These are phyloP conservation scores for Panthera uncia DNA, from an alignment of 2,113 vertebrate species.

Conservation along the genomic window DNA sequence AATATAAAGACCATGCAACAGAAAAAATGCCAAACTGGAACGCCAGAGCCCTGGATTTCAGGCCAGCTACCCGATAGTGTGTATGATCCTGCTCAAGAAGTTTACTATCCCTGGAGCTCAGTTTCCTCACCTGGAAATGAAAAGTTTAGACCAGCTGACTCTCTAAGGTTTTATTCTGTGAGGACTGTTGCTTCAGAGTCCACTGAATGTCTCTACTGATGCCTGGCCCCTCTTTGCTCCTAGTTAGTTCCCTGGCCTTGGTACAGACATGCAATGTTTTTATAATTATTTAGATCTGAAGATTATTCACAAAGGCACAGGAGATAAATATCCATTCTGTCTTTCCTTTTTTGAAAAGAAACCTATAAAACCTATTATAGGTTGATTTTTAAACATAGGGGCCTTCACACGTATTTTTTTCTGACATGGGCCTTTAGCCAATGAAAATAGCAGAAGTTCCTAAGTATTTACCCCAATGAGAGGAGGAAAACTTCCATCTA, in stretches of 20 bases:
- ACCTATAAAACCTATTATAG: not conserved
- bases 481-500: not conserved
- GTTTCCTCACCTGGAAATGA: not conserved
- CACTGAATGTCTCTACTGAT: not conserved
- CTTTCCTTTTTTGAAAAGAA: not conserved
- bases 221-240: not conserved
- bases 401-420: not conserved
- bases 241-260: not conserved
- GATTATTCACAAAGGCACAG: not conserved
- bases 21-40: not conserved
- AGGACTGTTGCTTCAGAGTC: not conserved
- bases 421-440: not conserved
- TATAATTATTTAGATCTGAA: not conserved
- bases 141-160: not conserved
- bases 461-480: not conserved
- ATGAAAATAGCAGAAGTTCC: not conserved
- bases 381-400: not conserved
- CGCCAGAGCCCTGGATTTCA: not conserved
- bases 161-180: not conserved
- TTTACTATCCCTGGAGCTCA: not conserved
- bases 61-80: not conserved
- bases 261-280: not conserved
- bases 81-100: not conserved
- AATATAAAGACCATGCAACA: not conserved
- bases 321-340: not conserved